Evolutionary conservation across 2,113 vertebrate genomes (phyloP).

Genomic region (Heloderma charlesbogerti): DNA sequence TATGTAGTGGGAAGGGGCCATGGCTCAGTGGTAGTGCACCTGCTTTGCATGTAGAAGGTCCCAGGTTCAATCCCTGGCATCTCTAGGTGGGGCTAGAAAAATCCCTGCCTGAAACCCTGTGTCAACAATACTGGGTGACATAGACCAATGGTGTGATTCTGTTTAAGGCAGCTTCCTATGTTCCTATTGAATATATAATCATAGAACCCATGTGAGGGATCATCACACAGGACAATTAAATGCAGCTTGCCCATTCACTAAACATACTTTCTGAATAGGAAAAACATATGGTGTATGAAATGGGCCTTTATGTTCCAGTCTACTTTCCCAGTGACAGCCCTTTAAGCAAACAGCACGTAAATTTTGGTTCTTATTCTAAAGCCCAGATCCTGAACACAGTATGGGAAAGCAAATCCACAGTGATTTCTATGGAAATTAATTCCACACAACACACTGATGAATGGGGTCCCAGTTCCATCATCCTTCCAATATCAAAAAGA

Average conservation of each 20-base stretch:
- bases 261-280: not conserved
- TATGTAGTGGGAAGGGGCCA: too few relatives aligned
- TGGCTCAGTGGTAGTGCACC: too few relatives aligned
- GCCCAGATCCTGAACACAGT: not conserved
- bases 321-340: not conserved
- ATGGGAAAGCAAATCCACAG: not conserved
- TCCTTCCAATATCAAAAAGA: not conserved
- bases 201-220: not conserved
- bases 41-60: too few relatives aligned
- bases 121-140: too few relatives aligned
- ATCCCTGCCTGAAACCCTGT: too few relatives aligned
- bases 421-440: not conserved
- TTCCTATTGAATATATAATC: too few relatives aligned
- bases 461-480: too few relatives aligned
- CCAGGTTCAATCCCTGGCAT: too few relatives aligned
- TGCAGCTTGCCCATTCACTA: not conserved
- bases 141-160: too few relatives aligned
- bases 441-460: not conserved
- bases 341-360: too few relatives aligned
- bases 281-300: not conserved
- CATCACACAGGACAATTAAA: not conserved
- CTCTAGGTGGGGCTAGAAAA: too few relatives aligned
- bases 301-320: not conserved
- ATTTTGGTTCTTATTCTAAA: not conserved
- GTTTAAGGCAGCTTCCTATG: too few relatives aligned